Evolutionary conservation across 2,113 vertebrate genomes (phyloP), one percentile per base, ranked within the genome.

Genomic region (Chloropsis hardwickii): DNA sequence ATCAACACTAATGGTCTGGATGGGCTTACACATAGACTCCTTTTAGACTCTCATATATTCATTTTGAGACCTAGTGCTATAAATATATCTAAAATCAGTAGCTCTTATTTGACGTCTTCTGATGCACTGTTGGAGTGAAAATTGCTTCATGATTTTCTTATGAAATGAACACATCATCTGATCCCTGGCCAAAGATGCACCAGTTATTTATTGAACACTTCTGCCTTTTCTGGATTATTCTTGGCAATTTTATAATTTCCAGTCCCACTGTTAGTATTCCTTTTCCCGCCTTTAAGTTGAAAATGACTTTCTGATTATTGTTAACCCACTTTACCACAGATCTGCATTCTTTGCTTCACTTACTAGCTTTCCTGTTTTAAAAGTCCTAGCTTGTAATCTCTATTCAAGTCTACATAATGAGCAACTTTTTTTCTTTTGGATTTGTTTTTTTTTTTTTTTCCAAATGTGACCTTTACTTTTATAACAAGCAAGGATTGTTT

Each of bases 141-240:
- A 94, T 71, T 51, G 60, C 81, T 90, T 88, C 82, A 83, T 83
- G 39, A 81, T 90, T 95, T 94, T 73, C 80, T 74, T 88, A 57
- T 40, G 35, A 93, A 93, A 83, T 86, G 69, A 86, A 88, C 54
- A 54, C 60, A 86, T 81, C 74, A 93, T 88, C 86, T 90, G 66
- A 93, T 95, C 76, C 60, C 70, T 76, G 37, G 87, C 94, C 93
- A 95, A 85, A 84, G 62, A 86, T 10, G 39, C 37, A 62, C 9
- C 62, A 70, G 64, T 62, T 78, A 71, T 67, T 92, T 88, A 78
- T 78, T 94, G 64, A 94, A 73, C 2, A 3, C 15, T 89, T 94
- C 65, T 81, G 69, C 57, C 44, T 92, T 96, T 95, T 92, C 57
- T 57, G 77, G 69, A 85, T 73, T 92, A 72, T 79, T 91, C 94